A percentile compares a stretch with the other conserved stretches of the same genome.
Evolutionary conservation across 2,797 vertebrate species (phyloP).

Genomic region (Pachyuromys duprasi): DNA sequence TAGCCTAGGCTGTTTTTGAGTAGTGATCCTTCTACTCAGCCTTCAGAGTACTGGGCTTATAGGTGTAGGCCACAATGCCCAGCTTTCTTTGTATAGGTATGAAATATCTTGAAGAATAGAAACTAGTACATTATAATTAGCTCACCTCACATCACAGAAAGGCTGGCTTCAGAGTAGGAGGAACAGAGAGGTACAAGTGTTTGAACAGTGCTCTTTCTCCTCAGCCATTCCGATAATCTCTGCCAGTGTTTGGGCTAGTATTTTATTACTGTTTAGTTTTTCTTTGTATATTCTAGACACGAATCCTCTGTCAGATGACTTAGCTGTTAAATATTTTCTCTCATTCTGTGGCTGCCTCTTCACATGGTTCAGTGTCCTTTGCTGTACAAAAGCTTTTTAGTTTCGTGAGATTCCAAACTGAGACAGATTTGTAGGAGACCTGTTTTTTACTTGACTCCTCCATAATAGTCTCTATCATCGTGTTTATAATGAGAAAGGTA

Average conservation of each 20-base stretch:
- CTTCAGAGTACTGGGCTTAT: neutral
- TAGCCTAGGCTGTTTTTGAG: neutral
- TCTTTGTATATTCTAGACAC: neutral
- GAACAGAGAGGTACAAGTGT: neutral
- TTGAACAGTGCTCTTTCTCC: neutral
- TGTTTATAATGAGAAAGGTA: neutral
- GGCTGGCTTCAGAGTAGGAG: neutral
- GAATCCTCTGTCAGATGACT: neutral
- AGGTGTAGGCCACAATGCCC: neutral
- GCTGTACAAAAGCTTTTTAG: neutral
- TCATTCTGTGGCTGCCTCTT: neutral
- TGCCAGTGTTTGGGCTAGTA: neutral
- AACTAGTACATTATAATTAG: neutral
- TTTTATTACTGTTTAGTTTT: neutral
- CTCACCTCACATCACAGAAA: neutral
- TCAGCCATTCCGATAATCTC: neutral
- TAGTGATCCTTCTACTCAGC: neutral
- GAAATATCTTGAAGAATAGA: neutral
- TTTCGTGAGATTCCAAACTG: neutral
- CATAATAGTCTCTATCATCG: neutral
- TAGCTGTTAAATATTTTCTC: neutral
- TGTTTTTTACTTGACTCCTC: constrained; percentile 33
- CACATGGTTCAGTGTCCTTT: neutral
- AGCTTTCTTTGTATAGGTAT: neutral
- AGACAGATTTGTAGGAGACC: neutral